Percentiles rank a stretch among this genome's conserved stretches.
These are phyloP conservation scores for Oreochromis grahami DNA, from an alignment of 2,797 vertebrate species.

Conservation along the genomic window DNA sequence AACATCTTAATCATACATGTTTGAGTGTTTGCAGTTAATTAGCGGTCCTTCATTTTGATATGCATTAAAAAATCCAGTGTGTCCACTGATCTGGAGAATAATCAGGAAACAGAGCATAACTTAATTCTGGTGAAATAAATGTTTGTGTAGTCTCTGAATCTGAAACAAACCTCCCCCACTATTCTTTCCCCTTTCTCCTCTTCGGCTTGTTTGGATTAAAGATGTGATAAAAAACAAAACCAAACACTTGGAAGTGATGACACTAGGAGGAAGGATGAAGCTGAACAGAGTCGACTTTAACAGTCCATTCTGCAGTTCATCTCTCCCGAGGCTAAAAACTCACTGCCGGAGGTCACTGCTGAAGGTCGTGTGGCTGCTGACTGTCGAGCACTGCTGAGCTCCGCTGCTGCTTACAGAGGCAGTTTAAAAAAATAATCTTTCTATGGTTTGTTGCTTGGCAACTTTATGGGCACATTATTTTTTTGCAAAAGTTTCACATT, in stretches of 20 bases:
- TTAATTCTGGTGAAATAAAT: neutral
- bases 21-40: neutral
- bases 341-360: slow-evolving; percentile 37
- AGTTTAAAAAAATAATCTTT: slow-evolving; percentile 1
- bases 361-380: slow-evolving; percentile 57
- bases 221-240: neutral
- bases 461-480: neutral
- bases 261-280: neutral
- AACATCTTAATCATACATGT: neutral
- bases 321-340: slow-evolving; percentile 36
- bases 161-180: neutral
- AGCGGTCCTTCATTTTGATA: neutral
- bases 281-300: neutral
- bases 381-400: neutral
- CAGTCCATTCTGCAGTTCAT: slow-evolving; percentile 6
- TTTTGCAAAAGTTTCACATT: neutral
- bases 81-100: neutral
- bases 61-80: neutral
- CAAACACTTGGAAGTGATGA: neutral
- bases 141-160: neutral
- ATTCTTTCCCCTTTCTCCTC: neutral
- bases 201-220: neutral
- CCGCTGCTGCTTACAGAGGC: slow-evolving; percentile 39
- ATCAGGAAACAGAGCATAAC: neutral
- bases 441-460: slow-evolving; percentile 24